Base-by-base conservation (phyloP, 2,888 invertebrate genomes). In the Disparrhopalites patrizii region DNA sequence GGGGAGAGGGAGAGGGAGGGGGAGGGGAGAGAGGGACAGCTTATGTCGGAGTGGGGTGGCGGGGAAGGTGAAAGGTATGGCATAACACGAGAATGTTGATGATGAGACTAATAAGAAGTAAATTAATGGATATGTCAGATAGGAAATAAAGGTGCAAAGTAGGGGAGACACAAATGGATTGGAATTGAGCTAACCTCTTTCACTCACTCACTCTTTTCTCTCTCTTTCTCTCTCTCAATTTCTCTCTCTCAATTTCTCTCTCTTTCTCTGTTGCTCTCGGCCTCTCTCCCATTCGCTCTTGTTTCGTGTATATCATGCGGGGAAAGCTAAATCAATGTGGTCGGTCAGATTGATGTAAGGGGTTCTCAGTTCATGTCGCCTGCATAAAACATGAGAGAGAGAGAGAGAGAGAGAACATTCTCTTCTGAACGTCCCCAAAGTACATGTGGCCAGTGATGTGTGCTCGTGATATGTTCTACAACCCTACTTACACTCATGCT, bases 361-460 rank as follows among this genome's bases (percentile, higher is more conserved):
- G 62, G 62, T n/a, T n/a, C 23, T 62, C 51, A 62, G 51, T 51
- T 51, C 47, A 56, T 56, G 47, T 56, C 40, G 28, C 18, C 56
- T 64, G 64, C 64, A 64, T 64, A 64, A 64, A 64, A 64, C 64
- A 64, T 64, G 56, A 64, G 56, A n/a, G n/a, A n/a, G n/a, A n/a
- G n/a, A n/a, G n/a, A n/a, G n/a, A n/a, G n/a, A n/a, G n/a, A n/a
- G n/a, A n/a, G n/a, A n/a, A n/a, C n/a, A n/a, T n/a, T n/a, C n/a
- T n/a, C n/a, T n/a, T n/a, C n/a, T n/a, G n/a, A n/a, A n/a, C n/a
- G n/a, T n/a, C n/a, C n/a, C n/a, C n/a, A n/a, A n/a, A n/a, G n/a
- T n/a, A n/a, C n/a, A n/a, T n/a, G n/a, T n/a, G n/a, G n/a, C n/a
- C n/a, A n/a, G n/a, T n/a, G n/a, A n/a, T n/a, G n/a, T n/a, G n/a